Evolutionary conservation across 2,888 invertebrate genomes (phyloP), one percentile per base, ranked within the genome.

Genomic region (Notodonta dromedarius): DNA sequence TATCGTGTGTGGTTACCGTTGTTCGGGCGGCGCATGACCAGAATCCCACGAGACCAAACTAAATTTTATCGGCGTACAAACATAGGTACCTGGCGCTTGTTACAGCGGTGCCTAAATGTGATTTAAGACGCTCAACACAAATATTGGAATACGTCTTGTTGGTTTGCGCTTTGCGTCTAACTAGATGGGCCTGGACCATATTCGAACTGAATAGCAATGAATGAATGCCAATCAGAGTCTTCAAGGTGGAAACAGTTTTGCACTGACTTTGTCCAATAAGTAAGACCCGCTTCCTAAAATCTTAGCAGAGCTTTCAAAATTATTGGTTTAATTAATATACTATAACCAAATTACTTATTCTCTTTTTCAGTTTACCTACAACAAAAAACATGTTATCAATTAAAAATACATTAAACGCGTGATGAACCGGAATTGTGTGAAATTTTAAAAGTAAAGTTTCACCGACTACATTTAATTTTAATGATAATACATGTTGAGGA

Each of bases 71-170:
- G 80, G 78, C 80, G 80, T 71, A 79, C 88, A 87, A 86, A 88
- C 84, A n/a, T n/a, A 88, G 24, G 24, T 86, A 90, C 91, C 90
- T 91, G 24, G 70, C 82, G 82, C 84, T 89, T 86, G 91, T 90
- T 87, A 88, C 87, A 78, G 79, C 74, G 78, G 80, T 82, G 81
- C 81, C 80, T 77, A 88, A 92, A 93, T 93, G 87, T 88, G 88
- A 92, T 93, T 93, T 91, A 90, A 88, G 92, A 89, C 85, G 81
- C 71, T 81, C 83, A 88, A 90, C 83, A 88, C 91, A 92, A 93
- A 92, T 89, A 91, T 89, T 90, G 85, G 85, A 84, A 83, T 84
- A 79, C 83, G 86, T 85, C 85, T 89, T 86, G 88, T 88, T 84
- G 82, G 84, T 79, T 78, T 80, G 76, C 56, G 65, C 63, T 77